Evolutionary conservation across 2,888 invertebrate genomes (phyloP), one percentile per base, ranked within the genome.

Genomic region (Drosophila monieri): DNA sequence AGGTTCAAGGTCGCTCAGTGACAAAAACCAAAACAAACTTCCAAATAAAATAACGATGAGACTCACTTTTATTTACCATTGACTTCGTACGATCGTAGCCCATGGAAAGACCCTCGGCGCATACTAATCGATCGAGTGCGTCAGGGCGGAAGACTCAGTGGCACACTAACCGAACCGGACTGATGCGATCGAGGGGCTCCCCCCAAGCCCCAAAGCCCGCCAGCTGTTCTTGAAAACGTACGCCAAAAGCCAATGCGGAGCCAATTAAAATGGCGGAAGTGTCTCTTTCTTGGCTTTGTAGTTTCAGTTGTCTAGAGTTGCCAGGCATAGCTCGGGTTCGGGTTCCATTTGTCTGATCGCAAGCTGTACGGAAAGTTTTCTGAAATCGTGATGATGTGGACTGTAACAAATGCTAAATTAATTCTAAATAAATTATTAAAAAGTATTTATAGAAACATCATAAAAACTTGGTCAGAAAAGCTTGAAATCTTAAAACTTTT

Each of bases 191-290:
- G 35, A 35, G 12, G 1, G 18, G 18, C 1, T n/a, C 35, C 35
- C 35, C 35, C 54, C 69, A 51, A 6, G 14, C 51, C 35, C 49
- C 14, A 14, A 18, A 32, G 21, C n/a, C 46, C 18, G n/a, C 1
- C 43, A 37, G 8, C 57, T 78, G 87, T 80, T 85, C 81, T 87
- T 81, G 81, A 87, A 84, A 80, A 78, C 78, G 78, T 72, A 65
- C 59, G 66, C 65, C 76, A 53, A 30, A 53, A 35, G 49, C 49
- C 65, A 53, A 47, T 47, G 69, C 41, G 23, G 30, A 52, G 67
- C 67, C 71, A 85, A 76, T 83, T 78, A 62, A 69, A 83, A 69
- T 65, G 72, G 69, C 88, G 84, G 84, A 85, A 85, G 80, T 83
- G 51, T 56, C 15, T 25, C 3, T 51, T 4, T 37, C 15, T 25